phyloP scores from a whole-genome alignment of 2,113 vertebrate genomes.

The Hassar affinis region DNA sequence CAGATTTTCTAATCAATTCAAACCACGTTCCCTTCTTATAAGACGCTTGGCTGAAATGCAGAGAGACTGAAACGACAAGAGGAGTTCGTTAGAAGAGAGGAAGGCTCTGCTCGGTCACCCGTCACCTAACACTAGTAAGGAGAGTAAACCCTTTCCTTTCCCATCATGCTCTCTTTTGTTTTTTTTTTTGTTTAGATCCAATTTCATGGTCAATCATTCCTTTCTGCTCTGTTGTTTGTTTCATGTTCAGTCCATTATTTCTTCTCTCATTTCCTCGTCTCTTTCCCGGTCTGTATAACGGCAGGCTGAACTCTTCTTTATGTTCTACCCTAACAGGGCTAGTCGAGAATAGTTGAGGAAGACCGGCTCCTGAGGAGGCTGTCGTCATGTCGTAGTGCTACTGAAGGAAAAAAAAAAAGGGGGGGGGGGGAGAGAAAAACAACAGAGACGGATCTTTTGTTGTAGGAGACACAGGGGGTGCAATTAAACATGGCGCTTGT shows the following conservation, averaged over 20 bases:
- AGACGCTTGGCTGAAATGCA: background rate
- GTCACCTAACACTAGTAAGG: background rate
- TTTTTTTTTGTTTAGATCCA: constrained; percentile 62
- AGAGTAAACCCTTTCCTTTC: constrained; percentile 37
- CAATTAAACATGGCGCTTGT: constrained; percentile 49
- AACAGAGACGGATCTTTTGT: constrained; percentile 46
- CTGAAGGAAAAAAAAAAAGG: background rate
- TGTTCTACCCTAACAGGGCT: background rate
- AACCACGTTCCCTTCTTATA: background rate
- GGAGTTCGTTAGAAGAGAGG: background rate
- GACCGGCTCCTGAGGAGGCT: constrained; percentile 12
- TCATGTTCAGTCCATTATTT: constrained; percentile 59
- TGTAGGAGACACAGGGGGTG: constrained; percentile 47
- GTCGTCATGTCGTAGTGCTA: background rate
- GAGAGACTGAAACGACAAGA: background rate
- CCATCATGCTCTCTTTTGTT: constrained; percentile 56
- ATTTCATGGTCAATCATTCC: constrained; percentile 59
- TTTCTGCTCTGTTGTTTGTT: constrained; percentile 52
- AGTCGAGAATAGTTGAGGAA: constrained; percentile 29
- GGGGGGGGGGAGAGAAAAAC: background rate
- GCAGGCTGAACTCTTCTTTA: background rate
- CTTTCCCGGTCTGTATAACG: constrained; percentile 29
- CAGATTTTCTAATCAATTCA: constrained; percentile 21
- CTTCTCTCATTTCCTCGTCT: constrained; percentile 56
- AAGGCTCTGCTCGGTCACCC: background rate